Evolutionary conservation across 1,140 invertebrate genomes (phyloP).

Genomic region (Nilaparvata lugens): DNA sequence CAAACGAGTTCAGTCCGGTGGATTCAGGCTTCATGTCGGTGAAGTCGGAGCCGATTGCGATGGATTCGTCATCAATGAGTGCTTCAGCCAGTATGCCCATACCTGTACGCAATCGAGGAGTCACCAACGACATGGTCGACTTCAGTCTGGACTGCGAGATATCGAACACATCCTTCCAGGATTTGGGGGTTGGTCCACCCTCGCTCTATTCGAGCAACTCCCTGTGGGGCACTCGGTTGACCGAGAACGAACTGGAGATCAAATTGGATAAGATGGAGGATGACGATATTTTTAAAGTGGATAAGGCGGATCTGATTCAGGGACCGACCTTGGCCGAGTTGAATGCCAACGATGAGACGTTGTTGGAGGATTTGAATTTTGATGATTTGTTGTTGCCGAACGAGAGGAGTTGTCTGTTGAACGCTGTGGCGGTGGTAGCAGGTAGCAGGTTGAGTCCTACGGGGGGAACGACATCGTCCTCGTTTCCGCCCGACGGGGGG

Average conservation of each 20-base stretch:
- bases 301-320: slow-evolving; percentile 72
- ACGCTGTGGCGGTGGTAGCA: slow-evolving; percentile 9
- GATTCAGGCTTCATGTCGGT: slow-evolving; percentile 39
- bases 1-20: slow-evolving; percentile 44
- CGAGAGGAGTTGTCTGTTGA: slow-evolving; percentile 42
- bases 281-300: slow-evolving; percentile 82
- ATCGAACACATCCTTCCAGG: slow-evolving; percentile 41
- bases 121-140: slow-evolving; percentile 37
- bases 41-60: slow-evolving; percentile 39
- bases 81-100: slow-evolving; percentile 48
- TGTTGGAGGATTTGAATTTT: slow-evolving; percentile 70
- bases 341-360: slow-evolving; percentile 72
- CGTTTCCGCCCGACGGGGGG: slow-evolving; percentile 25
- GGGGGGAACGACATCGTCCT: slow-evolving; percentile 13
- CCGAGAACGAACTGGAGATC: slow-evolving; percentile 36
- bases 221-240: slow-evolving; percentile 37
- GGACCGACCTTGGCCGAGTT: slow-evolving; percentile 80
- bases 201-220: slow-evolving; percentile 39
- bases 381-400: slow-evolving; percentile 71
- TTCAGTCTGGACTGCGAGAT: slow-evolving; percentile 26
- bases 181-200: slow-evolving; percentile 28
- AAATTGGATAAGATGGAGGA: slow-evolving; percentile 69
- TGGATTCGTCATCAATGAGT: slow-evolving; percentile 28
- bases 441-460: slow-evolving; percentile 4
- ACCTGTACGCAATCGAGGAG: slow-evolving; percentile 37